Base-by-base conservation (phyloP, 2,888 invertebrate genomes). In the Cheilosia urbana region DNA sequence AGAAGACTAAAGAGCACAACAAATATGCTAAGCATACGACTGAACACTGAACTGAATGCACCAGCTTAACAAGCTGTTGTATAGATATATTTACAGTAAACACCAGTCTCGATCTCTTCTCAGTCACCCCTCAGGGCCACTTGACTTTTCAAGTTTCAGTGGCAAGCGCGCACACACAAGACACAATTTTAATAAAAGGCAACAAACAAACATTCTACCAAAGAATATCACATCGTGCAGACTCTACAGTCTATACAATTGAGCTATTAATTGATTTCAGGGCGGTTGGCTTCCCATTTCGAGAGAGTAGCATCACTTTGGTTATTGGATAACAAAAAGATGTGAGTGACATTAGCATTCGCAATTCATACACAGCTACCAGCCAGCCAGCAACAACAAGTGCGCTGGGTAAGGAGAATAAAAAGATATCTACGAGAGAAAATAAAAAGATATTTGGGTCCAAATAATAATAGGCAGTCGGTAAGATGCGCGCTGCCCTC, bases 231-330 rank as follows among this genome's bases (percentile, higher is more conserved):
- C 73, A 63, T 75, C 73, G 69, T 69, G 71, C 69, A 84, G 80
- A 84, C 80, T 84, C 84, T 37, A 37, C 13, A 30, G 9, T 4
- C 37, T 37, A 84, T 84, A 80, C 84, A 75, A 80, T 84, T 76
- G 79, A 84, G 79, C 51, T 72, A 84, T 79, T 84, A 78, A 84
- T 84, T 84, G 83, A 79, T 79, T 75, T 68, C 73, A 68, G 68
- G 58, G 79, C 57, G 57, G 49, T 30, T 62, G 73, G 53, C 62
- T 21, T 63, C 51, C 11, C 21, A 53, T 34, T 47, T 55, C 30
- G 13, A 66, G 21, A 66, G 76, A 58, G 34, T 63, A 21, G 27
- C 49, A 60, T 37, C 24, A 19, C 24, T 53, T 53, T 30, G n/a
- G 60, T 69, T 69, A 81, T 81, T 76, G 73, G 73, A 83, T 58